Conservation (phyloP, 2,888 invertebrate genomes). For the Napeogenes sylphis region DNA sequence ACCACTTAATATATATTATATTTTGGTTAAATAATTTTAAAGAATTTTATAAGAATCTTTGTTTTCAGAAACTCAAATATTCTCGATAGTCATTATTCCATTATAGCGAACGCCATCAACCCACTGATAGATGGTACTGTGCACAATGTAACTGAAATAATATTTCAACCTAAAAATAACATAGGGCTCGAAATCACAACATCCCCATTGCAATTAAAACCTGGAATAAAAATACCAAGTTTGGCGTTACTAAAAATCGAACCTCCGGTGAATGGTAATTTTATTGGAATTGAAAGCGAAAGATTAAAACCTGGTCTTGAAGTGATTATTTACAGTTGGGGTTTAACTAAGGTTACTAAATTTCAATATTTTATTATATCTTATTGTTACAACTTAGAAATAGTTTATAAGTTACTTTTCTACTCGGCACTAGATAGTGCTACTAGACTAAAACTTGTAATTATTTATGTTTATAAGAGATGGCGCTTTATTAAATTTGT, state of each 20-base stretch:
- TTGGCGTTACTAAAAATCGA: conserved; percentile 38
- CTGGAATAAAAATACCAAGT: background rate
- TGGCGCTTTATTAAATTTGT: conserved; percentile 6
- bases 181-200: background rate
- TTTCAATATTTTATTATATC: background rate
- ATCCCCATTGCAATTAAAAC: background rate
- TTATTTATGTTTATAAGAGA: conserved; percentile 8
- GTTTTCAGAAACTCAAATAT: conserved; percentile 10
- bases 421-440: conserved; percentile 10
- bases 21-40: background rate
- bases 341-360: conserved; percentile 37
- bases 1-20: background rate
- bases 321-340: conserved; percentile 45
- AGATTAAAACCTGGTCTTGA: conserved; percentile 14
- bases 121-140: conserved; percentile 45
- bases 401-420: background rate
- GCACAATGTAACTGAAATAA: conserved; percentile 40
- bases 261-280: conserved; percentile 26
- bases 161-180: conserved; percentile 28
- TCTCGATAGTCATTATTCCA: conserved; percentile 37
- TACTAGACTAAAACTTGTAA: background rate
- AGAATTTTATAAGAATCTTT: background rate
- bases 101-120: conserved; percentile 42
- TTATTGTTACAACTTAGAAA: background rate
- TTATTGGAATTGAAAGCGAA: conserved; percentile 20